Evolutionary conservation across 2,797 vertebrate genomes (phyloP).

Genomic region (Oryzias dopingdopingensis): DNA sequence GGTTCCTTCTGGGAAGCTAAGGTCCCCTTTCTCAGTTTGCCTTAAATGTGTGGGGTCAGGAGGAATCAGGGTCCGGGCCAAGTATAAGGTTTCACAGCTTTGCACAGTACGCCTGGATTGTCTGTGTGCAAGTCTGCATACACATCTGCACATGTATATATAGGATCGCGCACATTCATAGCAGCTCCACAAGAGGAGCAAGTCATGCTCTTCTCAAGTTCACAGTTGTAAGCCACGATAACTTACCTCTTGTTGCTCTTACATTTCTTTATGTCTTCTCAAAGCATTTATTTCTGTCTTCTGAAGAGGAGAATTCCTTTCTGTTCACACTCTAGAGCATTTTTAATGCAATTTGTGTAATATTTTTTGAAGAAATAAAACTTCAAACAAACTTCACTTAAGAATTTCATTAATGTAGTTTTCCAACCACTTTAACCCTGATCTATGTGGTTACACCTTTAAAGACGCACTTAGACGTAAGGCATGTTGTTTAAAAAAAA

Average conservation of each 20-base stretch:
- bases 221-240: too few species aligned
- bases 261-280: not conserved
- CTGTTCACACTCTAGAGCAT: not conserved
- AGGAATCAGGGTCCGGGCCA: constrained; percentile 62
- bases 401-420: not conserved
- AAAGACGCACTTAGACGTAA: constrained; percentile 1
- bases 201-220: too few species aligned
- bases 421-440: not conserved
- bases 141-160: too few species aligned
- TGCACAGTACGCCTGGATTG: constrained; percentile 50
- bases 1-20: constrained; percentile 57
- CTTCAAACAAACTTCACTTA: not conserved
- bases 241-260: too few species aligned
- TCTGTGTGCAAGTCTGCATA: constrained; percentile 13
- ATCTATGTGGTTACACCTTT: not conserved
- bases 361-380: not conserved
- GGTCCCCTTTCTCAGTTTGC: constrained; percentile 58
- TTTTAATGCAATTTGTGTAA: constrained; percentile 5
- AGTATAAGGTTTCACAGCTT: constrained; percentile 68
- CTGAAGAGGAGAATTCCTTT: not conserved
- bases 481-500: constrained; percentile 1
- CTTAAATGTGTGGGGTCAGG: constrained; percentile 67
- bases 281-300: not conserved
- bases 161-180: constrained; percentile 5
- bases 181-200: not conserved